Percentiles rank a stretch among this genome's conserved stretches.
Evolutionary conservation across 2,888 invertebrate species (phyloP).

Genomic region (Spilosoma lubricipeda): DNA sequence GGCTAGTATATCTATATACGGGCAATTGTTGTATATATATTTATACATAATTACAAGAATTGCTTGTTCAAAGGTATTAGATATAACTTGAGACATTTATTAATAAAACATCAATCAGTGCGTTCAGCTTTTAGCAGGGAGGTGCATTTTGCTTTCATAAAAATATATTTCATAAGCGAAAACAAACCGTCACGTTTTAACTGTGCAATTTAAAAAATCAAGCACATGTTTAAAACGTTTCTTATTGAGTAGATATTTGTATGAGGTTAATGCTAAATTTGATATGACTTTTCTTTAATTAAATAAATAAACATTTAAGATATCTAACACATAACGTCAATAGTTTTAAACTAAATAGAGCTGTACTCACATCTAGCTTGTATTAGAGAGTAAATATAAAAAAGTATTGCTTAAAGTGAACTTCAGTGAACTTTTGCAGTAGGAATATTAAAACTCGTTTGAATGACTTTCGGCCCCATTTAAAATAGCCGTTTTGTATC

Average conservation of each 20-base stretch:
- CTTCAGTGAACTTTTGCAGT: background rate
- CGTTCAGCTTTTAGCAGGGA: background rate
- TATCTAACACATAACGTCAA: too few relatives aligned
- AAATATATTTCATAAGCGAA: background rate
- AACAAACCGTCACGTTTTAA: background rate
- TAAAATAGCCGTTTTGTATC: slow-evolving; percentile 17
- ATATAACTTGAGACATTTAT: background rate
- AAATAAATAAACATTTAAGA: too few relatives aligned
- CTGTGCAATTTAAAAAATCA: background rate
- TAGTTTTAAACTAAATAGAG: background rate
- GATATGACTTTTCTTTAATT: too few relatives aligned
- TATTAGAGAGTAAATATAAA: background rate
- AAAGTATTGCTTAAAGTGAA: background rate
- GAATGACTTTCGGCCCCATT: slow-evolving; percentile 1
- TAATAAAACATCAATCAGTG: background rate
- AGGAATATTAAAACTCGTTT: slow-evolving; percentile 2
- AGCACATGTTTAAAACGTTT: background rate
- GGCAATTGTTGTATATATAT: too few relatives aligned
- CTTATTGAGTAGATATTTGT: background rate
- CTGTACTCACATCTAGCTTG: background rate
- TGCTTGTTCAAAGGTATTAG: too few relatives aligned
- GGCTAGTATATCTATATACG: too few relatives aligned
- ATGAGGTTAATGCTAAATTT: background rate
- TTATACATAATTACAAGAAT: too few relatives aligned
- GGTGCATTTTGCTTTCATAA: background rate